Base-by-base conservation (phyloP, 2,797 vertebrate genomes). In the Muscicapa striata region DNA sequence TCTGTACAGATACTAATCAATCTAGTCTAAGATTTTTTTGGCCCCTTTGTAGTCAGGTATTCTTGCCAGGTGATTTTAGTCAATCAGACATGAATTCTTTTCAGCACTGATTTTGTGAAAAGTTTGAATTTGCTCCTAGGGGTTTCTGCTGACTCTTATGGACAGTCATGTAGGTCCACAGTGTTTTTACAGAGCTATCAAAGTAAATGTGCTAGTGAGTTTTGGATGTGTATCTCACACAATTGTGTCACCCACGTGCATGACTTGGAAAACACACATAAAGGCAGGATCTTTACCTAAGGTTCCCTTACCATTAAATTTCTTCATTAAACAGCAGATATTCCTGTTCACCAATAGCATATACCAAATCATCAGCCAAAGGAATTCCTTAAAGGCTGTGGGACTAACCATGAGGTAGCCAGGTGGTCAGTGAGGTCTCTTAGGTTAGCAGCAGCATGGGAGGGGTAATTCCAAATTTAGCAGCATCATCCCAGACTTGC, bases 171-270 rank as follows among this genome's bases (percentile, higher is more conserved):
- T 38, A 57, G 12, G 20, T 52, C 45, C 29, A 20, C 7, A 36
- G 69, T 12, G 46, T 10, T 72, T 58, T 19, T 51, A 30, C 46
- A 52, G 49, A 68, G 41, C 29, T 72, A 30, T 54, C 14, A 38
- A 24, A 6, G 23, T 20, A 19, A 5, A 1, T 38, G 21, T 86
- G 22, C 58, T 66, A 58, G 30, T 15, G n/a, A 75, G 20, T 61
- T 72, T 90, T 62, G 54, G 23, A 30, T 57, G 26, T 24, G n/a
- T 72, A 8, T 21, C 67, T n/a, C 45, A 24, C 48, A 41, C 61
- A 61, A 12, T 4, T 82, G 32, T 63, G 59, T 76, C 1, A 1
- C 9, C 18, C 38, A 54, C 4, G 3, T 14, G 24, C 3, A 1
- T 36, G 45, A 82, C 30, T 54, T 69, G 36, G 38, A 80, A 83